phyloP scores from a whole-genome alignment of 2,113 vertebrate species.

The Macrotus californicus region DNA sequence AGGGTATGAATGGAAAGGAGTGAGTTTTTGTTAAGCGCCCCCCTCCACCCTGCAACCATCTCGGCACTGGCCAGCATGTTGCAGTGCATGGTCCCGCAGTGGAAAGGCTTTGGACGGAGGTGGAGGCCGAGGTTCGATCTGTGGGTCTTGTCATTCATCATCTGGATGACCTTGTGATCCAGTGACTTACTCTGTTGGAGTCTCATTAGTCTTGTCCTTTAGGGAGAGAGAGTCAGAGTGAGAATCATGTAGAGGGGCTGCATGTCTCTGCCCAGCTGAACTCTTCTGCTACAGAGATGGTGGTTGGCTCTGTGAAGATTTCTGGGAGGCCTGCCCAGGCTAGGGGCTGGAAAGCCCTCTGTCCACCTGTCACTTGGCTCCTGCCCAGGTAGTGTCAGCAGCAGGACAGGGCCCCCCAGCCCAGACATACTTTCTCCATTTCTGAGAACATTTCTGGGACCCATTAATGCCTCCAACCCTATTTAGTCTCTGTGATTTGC shows the following conservation, averaged over 20 bases:
- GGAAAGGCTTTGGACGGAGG: no score
- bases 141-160: background rate
- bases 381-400: no score
- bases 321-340: no score
- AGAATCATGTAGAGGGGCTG: background rate
- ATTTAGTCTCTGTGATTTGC: background rate
- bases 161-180: background rate
- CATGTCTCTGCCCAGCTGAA: fast-evolving
- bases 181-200: background rate
- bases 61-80: fast-evolving
- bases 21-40: fast-evolving
- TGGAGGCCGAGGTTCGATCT: background rate
- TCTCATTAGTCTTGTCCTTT: background rate
- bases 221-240: background rate
- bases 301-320: background rate
- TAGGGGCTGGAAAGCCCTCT: background rate
- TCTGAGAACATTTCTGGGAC: background rate
- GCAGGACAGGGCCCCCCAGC: background rate
- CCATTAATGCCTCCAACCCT: background rate
- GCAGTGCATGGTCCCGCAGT: fast-evolving
- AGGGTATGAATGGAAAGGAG: background rate
- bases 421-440: fast-evolving
- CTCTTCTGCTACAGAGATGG: background rate
- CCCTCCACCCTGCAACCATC: background rate
- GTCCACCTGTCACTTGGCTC: no score